Evolutionary conservation across 2,797 vertebrate species (phyloP).

Genomic region (Octomys mimax): DNA sequence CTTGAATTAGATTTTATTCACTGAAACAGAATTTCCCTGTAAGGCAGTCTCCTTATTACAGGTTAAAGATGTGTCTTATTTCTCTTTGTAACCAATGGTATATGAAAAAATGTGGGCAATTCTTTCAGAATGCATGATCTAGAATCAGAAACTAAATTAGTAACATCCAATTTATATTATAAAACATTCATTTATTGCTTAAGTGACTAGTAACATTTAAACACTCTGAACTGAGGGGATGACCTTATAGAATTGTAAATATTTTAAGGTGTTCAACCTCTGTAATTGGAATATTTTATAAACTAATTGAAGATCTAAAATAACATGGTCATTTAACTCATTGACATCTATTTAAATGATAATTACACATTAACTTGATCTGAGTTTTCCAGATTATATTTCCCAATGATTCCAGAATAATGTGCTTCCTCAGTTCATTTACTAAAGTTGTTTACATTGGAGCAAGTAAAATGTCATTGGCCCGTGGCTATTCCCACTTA

Average conservation of each 20-base stretch:
- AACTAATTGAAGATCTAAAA: slow-evolving; percentile 49
- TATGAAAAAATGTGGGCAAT: background rate
- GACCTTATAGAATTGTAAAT: slow-evolving; percentile 10
- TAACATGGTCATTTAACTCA: slow-evolving; percentile 58
- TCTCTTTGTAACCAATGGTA: background rate
- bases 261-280: background rate
- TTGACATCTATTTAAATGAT: slow-evolving; percentile 22
- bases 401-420: slow-evolving; percentile 43
- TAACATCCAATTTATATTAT: background rate
- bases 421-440: slow-evolving; percentile 34
- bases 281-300: slow-evolving; percentile 39
- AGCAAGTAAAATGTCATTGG: slow-evolving; percentile 59
- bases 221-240: background rate
- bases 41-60: background rate
- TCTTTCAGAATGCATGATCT: background rate
- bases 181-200: slow-evolving; percentile 24
- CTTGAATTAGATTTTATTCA: slow-evolving; percentile 51
- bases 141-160: slow-evolving; percentile 35
- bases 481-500: slow-evolving; percentile 44
- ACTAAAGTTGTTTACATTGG: slow-evolving; percentile 52
- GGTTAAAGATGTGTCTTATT: slow-evolving; percentile 26
- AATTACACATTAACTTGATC: slow-evolving; percentile 6
- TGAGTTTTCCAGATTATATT: slow-evolving; percentile 54
- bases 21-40: slow-evolving; percentile 13
- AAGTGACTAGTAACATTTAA: slow-evolving; percentile 15